These are phyloP conservation scores for Danio jaintianensis DNA, from an alignment of 2,797 vertebrate species.

Conservation along the genomic window DNA sequence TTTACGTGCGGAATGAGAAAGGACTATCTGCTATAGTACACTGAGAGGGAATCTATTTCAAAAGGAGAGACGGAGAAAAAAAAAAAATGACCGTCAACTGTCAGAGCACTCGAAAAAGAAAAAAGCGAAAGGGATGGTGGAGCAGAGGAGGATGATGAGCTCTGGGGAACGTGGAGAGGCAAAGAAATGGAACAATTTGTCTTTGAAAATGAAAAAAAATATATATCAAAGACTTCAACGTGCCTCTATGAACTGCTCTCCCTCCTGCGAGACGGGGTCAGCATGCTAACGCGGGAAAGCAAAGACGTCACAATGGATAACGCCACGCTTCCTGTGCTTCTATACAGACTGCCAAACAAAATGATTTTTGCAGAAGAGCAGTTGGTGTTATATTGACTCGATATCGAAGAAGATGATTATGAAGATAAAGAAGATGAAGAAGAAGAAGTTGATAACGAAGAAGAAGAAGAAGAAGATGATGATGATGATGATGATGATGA, in stretches of 20 bases:
- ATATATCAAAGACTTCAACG: constrained; percentile 50
- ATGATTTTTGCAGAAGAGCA: not conserved
- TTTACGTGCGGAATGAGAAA: constrained; percentile 5
- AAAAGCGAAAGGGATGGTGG: constrained; percentile 4
- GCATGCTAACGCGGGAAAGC: constrained; percentile 37
- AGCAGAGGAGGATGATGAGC: constrained; percentile 49
- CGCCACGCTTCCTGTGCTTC: not conserved
- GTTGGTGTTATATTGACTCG: not conserved
- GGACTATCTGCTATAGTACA: constrained; percentile 16
- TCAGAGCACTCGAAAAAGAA: constrained; percentile 49
- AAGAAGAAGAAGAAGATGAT: too few relatives aligned
- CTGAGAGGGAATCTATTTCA: constrained; percentile 36
- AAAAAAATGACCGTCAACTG: constrained; percentile 43
- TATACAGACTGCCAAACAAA: not conserved
- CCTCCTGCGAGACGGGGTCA: constrained; percentile 22
- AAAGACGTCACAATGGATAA: constrained; percentile 35
- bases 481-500: too few relatives aligned
- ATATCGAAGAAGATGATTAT: not conserved
- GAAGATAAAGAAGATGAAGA: not conserved
- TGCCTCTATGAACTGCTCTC: constrained; percentile 39
- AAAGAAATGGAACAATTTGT: constrained; percentile 59
- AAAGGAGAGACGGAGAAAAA: not conserved
- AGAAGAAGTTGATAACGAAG: too few relatives aligned
- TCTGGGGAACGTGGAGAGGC: constrained; percentile 38
- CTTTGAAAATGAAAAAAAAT: constrained; percentile 61